Conservation (phyloP, 1,140 invertebrate species). For the Drosophila sp. region DNA sequence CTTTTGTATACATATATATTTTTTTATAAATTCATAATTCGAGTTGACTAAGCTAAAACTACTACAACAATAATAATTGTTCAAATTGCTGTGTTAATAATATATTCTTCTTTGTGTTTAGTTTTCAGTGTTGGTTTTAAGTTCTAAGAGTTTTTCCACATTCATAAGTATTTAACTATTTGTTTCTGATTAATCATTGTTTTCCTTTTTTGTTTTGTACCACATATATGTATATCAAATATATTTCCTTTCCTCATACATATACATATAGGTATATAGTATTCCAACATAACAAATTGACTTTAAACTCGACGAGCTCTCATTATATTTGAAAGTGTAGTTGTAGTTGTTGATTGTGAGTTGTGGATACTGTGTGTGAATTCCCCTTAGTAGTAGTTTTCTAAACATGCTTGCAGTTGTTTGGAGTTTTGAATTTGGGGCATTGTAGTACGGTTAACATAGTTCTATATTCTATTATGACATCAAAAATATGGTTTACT, state of each 20-base stretch:
- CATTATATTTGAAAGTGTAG: slow-evolving; percentile 10
- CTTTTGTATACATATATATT: slow-evolving; percentile 53
- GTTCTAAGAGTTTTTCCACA: slow-evolving; percentile 54
- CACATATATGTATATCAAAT: slow-evolving; percentile 37
- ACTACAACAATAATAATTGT: slow-evolving; percentile 77
- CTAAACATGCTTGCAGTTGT: slow-evolving; percentile 43
- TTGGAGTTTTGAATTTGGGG: neutral
- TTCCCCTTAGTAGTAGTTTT: slow-evolving; percentile 81
- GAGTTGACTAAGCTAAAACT: slow-evolving; percentile 55
- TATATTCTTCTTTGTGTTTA: slow-evolving; percentile 18
- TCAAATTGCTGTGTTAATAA: slow-evolving; percentile 60
- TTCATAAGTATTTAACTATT: slow-evolving; percentile 34
- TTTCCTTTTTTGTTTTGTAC: too few species aligned
- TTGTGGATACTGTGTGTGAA: slow-evolving; percentile 44
- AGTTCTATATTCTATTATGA: neutral
- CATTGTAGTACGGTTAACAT: slow-evolving; percentile 9
- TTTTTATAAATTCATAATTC: slow-evolving; percentile 57
- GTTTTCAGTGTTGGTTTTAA: slow-evolving; percentile 28
- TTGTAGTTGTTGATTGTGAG: slow-evolving; percentile 24
- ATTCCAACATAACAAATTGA: slow-evolving; percentile 67
- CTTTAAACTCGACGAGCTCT: slow-evolving; percentile 48
- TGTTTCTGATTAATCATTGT: slow-evolving; percentile 23
- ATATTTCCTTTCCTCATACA: slow-evolving; percentile 27
- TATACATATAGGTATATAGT: slow-evolving; percentile 23
- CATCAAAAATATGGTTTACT: slow-evolving; percentile 21